phyloP scores from a whole-genome alignment of 2,113 vertebrate species.

The Dendrocopos noguchii region DNA sequence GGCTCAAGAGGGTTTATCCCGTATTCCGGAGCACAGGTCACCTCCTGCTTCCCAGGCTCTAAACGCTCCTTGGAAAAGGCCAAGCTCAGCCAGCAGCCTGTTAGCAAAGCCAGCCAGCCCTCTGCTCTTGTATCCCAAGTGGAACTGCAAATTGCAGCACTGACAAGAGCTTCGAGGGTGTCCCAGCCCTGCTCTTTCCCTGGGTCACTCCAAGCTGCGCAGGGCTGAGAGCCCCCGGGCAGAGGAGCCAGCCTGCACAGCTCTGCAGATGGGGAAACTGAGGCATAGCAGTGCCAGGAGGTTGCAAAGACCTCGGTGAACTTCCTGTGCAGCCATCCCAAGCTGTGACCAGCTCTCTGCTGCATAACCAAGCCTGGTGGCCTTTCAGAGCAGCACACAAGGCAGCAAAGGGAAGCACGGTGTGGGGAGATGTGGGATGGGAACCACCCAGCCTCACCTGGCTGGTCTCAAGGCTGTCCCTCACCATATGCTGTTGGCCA shows the following conservation, averaged over 20 bases:
- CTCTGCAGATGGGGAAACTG: background rate
- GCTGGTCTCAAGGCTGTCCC: background rate
- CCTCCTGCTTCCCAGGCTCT: background rate
- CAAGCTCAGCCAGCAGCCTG: background rate
- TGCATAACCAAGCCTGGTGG: background rate
- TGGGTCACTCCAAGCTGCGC: background rate
- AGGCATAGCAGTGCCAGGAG: background rate
- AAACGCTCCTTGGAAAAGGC: background rate
- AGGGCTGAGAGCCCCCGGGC: background rate
- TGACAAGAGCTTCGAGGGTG: background rate
- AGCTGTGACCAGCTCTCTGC: fast-evolving
- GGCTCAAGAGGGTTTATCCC: background rate
- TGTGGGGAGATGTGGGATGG: background rate
- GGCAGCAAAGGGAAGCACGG: background rate
- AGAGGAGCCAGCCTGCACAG: background rate
- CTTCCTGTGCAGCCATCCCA: no score
- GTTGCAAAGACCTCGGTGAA: background rate
- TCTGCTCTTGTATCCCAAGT: background rate
- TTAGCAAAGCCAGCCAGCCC: background rate
- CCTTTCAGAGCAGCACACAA: background rate
- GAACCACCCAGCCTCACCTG: fast-evolving
- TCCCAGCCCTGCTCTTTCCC: background rate
- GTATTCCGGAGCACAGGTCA: background rate
- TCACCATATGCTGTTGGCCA: slow-evolving; percentile 5
- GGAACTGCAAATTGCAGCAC: background rate